Percentiles rank a stretch among this genome's conserved stretches.
Evolutionary conservation across 1,140 invertebrate species (phyloP).

Genomic region (Lepidurus packardi): DNA sequence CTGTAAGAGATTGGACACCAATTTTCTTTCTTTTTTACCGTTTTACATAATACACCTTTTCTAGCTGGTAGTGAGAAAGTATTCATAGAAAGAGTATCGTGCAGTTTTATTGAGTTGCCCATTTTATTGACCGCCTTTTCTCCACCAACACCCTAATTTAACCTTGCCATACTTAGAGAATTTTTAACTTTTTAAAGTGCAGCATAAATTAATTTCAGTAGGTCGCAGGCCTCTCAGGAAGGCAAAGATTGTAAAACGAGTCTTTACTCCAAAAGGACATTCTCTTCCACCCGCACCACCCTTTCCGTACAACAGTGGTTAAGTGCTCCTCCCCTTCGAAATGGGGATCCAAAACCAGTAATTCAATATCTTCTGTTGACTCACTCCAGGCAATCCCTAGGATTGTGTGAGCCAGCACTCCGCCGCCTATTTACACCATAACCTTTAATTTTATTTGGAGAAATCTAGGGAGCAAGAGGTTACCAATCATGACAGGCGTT

Average conservation of each 20-base stretch:
- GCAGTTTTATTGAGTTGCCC: too few relatives aligned
- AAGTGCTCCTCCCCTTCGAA: slow-evolving; percentile 81
- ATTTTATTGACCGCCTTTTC: too few relatives aligned
- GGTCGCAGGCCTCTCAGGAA: slow-evolving; percentile 58
- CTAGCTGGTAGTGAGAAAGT: too few relatives aligned
- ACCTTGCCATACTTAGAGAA: too few relatives aligned
- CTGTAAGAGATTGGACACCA: too few relatives aligned
- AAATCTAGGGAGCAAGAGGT: slow-evolving; percentile 37
- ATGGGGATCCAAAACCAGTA: slow-evolving; percentile 95
- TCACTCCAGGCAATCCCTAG: slow-evolving; percentile 85
- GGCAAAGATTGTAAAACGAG: slow-evolving; percentile 91
- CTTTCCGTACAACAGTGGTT: slow-evolving; percentile 63
- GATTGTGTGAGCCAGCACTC: slow-evolving; percentile 95
- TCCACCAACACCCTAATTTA: too few relatives aligned
- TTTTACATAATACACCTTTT: too few relatives aligned
- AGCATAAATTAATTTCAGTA: slow-evolving; percentile 30
- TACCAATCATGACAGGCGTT: slow-evolving; percentile 96
- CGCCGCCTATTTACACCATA: slow-evolving; percentile 67
- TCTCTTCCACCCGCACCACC: slow-evolving; percentile 92
- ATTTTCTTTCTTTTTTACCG: too few relatives aligned
- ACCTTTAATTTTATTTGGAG: slow-evolving; percentile 11
- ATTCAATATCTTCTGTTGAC: slow-evolving; percentile 68
- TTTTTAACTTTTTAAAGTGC: neutral
- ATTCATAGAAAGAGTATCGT: too few relatives aligned
- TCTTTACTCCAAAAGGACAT: slow-evolving; percentile 84